Evolutionary conservation across 1,140 invertebrate species (phyloP), one percentile per base, ranked within the genome.

Genomic region (Ceratoteleas bidentatus): DNA sequence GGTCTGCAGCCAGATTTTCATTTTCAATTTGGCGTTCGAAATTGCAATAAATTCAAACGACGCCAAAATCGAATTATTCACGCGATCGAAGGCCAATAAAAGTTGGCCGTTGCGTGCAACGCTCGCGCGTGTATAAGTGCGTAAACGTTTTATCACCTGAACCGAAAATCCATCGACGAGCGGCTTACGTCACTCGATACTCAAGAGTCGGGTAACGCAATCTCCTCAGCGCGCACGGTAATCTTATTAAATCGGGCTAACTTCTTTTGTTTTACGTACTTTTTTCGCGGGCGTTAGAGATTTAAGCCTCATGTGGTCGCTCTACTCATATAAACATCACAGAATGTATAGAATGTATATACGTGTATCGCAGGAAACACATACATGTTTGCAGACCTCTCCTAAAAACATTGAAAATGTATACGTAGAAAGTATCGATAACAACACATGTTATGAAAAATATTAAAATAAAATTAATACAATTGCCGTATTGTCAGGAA

Each of bases 191-290:
- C 58, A 80, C 56, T 64, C 58, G 70, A 69, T 81, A 75, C 60
- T 64, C 32, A 49, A 54, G 36, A 75, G 45, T 38, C 52, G 38
- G 4, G 50, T 68, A 73, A 74, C 65, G 61, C 70, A 81, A 81
- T 70, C 78, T 75, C 62, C 49, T 74, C 70, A 43, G 33, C 62
- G 84, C 84, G 75, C 24, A 1, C 79, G 78, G 81, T 88, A 88
- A 88, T 88, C 87, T 88, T 87, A 88, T 88, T 88, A 88, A 88
- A 88, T 80, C 81, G 84, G 85, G 60, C 86, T 68, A 79, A 80
- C 86, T 86, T 69, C 79, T 85, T 86, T 88, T 87, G 87, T 88
- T 88, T 87, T 86, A 87, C 76, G 83, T 82, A 61, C 82, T 86
- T 88, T 87, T 88, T 87, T 84, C 85, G 76, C 68, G 62, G 47